These are phyloP conservation scores for Drosophila asahinai DNA, from an alignment of 1,140 invertebrate genomes.

Conservation along the genomic window DNA sequence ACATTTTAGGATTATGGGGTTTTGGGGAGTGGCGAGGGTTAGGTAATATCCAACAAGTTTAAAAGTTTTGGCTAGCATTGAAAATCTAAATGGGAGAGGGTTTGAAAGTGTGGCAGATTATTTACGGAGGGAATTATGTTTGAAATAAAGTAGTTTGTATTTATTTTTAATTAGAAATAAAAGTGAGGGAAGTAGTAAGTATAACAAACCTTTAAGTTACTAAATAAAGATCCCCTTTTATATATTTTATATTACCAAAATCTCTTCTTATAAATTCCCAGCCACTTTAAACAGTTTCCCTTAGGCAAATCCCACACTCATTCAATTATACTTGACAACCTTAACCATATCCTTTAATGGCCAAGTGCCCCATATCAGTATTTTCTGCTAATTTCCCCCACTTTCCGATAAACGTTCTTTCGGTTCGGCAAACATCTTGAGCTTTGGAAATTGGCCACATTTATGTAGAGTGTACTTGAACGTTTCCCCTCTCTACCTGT, in stretches of 20 bases:
- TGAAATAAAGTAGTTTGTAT: neutral
- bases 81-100: neutral
- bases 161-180: neutral
- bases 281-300: neutral
- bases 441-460: constrained; percentile 65
- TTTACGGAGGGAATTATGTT: constrained; percentile 4
- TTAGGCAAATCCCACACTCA: neutral
- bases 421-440: constrained; percentile 19
- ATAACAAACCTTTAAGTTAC: neutral
- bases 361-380: constrained; percentile 24
- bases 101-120: neutral
- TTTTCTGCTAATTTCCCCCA: constrained; percentile 11
- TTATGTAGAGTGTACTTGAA: constrained; percentile 64
- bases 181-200: neutral
- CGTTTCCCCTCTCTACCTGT: constrained; percentile 54
- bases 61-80: constrained; percentile 6
- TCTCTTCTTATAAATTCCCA: neutral
- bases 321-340: neutral
- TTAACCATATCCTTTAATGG: neutral
- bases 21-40: neutral
- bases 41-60: constrained; percentile 11
- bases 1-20: constrained; percentile 8
- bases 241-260: neutral
- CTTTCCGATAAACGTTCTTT: constrained; percentile 10
- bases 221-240: no score